Base-by-base conservation (phyloP, 1,140 invertebrate species). In the Diploscapter pachys region DNA sequence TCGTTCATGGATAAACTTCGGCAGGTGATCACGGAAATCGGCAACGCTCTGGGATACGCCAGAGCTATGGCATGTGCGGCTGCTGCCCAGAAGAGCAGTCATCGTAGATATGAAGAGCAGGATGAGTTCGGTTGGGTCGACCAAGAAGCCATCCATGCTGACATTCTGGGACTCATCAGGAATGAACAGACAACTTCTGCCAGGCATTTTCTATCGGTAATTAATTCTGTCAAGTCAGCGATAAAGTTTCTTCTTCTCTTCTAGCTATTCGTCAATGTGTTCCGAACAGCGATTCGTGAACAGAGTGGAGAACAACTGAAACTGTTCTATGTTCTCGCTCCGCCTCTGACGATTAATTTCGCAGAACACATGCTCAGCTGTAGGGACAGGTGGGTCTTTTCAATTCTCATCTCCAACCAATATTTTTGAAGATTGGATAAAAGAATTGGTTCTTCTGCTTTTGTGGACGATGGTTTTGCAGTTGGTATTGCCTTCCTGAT, bases 41-140 rank as follows among this genome's bases (percentile, higher is more conserved):
- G 95, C 9, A 98, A 98, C 88, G 93, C 94, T 2, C 91, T 99
- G 88, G 96, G 95, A 5, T 98, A 96, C 85, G 93, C 99, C 2
- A 89, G 96, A 56, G 91, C 98, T 86, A 92, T 99, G 64, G 89
- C 93, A 75, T 95, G 95, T 4, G 96, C 95, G 4, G 93, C 93
- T 9, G 89, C 96, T 6, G 92, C 59, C 11, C 53, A 67, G 61
- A 63, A 51, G 48, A 64, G 53, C 59, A 62, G n/a, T 13, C 13
- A n/a, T 8, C 50, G 11, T 5, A 63, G 65, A 4, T 9, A 72
- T 6, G 69, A 71, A 9, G 6, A 51, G 57, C 49, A 59, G 51
- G 61, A 68, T 49, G 61, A 50, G 52, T n/a, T 67, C 56, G 61
- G 71, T 9, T 55, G 54, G 59, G 48, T 56, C 13, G 11, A 13